Evolutionary conservation across 2,888 invertebrate species (phyloP).

Genomic region (Steinernema scapterisci): DNA sequence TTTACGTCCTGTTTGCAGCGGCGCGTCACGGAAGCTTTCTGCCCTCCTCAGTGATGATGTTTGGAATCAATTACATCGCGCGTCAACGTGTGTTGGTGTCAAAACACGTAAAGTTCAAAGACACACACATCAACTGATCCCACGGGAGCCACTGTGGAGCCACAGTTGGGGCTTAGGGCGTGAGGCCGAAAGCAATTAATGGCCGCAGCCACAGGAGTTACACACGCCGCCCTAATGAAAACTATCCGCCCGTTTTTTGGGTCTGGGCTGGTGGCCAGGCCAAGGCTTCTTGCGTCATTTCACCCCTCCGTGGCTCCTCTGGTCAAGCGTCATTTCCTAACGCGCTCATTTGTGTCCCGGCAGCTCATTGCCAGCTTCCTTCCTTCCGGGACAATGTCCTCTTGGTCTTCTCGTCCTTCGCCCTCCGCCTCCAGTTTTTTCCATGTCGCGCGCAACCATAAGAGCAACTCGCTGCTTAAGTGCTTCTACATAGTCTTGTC

Average conservation of each 20-base stretch:
- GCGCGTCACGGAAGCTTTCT: no score
- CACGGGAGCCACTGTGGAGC: background rate
- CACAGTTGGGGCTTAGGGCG: no score
- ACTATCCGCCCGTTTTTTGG: background rate
- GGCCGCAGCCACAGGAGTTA: no score
- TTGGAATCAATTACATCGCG: no score
- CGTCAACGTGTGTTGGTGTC: background rate
- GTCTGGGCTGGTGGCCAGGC: background rate
- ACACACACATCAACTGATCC: background rate
- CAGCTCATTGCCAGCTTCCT: no score
- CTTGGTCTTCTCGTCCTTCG: no score
- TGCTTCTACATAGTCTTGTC: background rate
- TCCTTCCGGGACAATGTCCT: no score
- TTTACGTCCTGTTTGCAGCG: no score
- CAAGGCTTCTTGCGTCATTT: background rate
- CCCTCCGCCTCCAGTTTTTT: no score
- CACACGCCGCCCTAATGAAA: constrained; percentile 26
- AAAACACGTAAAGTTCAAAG: background rate
- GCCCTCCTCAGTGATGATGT: no score
- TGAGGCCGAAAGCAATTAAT: background rate
- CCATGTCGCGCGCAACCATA: no score
- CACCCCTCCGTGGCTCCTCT: background rate
- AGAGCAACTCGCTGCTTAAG: background rate
- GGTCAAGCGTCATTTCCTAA: background rate
- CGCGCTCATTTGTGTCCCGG: background rate